Evolutionary conservation across 2,888 invertebrate genomes (phyloP).

Genomic region (Germaria angustata): DNA sequence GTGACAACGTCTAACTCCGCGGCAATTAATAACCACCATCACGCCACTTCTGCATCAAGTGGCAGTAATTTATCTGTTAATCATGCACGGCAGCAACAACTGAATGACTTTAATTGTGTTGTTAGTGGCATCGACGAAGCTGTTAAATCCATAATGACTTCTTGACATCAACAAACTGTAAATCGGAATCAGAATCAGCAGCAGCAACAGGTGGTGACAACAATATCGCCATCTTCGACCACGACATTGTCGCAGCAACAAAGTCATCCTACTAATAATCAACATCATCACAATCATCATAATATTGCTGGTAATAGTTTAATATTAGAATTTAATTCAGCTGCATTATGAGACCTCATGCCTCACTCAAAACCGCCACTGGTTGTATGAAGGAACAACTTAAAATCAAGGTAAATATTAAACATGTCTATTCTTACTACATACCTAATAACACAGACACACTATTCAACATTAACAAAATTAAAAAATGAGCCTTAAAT

Average conservation of each 20-base stretch:
- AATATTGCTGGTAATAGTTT: conserved; percentile 70
- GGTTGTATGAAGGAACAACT: conserved; percentile 44
- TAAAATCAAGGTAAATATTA: conserved; percentile 25
- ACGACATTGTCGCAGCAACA: conserved; percentile 41
- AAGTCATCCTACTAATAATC: conserved; percentile 13
- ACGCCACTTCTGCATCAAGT: conserved; percentile 30
- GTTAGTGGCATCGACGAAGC: conserved; percentile 80
- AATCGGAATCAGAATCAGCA: conserved; percentile 26
- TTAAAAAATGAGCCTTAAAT: conserved; percentile 40
- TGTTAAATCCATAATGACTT: conserved; percentile 82
- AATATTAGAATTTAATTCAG: conserved; percentile 76
- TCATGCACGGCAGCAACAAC: conserved; percentile 71
- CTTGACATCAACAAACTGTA: conserved; percentile 77
- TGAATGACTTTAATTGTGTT: conserved; percentile 80
- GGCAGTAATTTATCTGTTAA: conserved; percentile 55
- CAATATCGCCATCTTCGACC: conserved; percentile 47
- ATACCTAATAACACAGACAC: not conserved
- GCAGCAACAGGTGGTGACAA: conserved; percentile 23
- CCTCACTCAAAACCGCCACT: conserved; percentile 50
- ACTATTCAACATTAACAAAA: not conserved
- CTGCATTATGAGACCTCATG: conserved; percentile 71
- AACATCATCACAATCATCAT: conserved; percentile 33
- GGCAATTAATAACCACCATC: conserved; percentile 65
- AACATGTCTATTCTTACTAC: not conserved
- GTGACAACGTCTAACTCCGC: conserved; percentile 27